Evolutionary conservation across 2,888 invertebrate genomes (phyloP).

Genomic region (Zygothrica quintamaculata): DNA sequence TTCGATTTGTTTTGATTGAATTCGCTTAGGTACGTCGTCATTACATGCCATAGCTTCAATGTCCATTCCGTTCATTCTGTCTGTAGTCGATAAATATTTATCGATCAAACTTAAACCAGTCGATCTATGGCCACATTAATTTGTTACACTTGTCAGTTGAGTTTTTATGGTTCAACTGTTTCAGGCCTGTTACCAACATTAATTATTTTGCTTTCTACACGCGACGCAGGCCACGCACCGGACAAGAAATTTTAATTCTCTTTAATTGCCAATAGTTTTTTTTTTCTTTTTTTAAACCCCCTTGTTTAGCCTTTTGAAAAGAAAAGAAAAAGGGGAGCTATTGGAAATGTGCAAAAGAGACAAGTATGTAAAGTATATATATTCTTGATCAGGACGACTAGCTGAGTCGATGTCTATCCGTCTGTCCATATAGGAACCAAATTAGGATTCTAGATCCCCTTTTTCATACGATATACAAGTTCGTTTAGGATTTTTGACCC

Average conservation of each 20-base stretch:
- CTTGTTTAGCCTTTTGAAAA: too few relatives aligned
- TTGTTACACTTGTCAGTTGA: constrained; percentile 52
- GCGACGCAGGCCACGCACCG: constrained; percentile 33
- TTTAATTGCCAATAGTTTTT: constrained; percentile 24
- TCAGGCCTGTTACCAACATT: constrained; percentile 18
- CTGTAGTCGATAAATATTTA: constrained; percentile 65
- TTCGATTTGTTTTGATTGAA: constrained; percentile 2
- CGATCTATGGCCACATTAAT: constrained; percentile 36
- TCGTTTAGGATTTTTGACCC: too few relatives aligned
- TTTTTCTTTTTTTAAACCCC: too few relatives aligned
- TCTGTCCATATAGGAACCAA: too few relatives aligned
- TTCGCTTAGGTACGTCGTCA: too few relatives aligned
- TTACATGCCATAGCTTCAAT: constrained; percentile 23
- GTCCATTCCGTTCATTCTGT: constrained; percentile 4
- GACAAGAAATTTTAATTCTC: constrained; percentile 33
- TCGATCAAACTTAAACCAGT: constrained; percentile 22
- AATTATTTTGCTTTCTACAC: constrained; percentile 39
- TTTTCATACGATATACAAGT: too few relatives aligned
- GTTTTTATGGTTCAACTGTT: constrained; percentile 14
- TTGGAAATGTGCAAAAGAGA: too few relatives aligned
- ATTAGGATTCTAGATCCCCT: too few relatives aligned
- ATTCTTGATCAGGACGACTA: too few relatives aligned
- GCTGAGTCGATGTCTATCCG: too few relatives aligned
- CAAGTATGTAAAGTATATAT: too few relatives aligned
- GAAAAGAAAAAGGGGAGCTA: too few relatives aligned